A percentile compares a stretch with the other conserved stretches of the same genome.
These are phyloP conservation scores for Drosophila subobscura DNA, from an alignment of 1,140 invertebrate species.

Conservation along the genomic window DNA sequence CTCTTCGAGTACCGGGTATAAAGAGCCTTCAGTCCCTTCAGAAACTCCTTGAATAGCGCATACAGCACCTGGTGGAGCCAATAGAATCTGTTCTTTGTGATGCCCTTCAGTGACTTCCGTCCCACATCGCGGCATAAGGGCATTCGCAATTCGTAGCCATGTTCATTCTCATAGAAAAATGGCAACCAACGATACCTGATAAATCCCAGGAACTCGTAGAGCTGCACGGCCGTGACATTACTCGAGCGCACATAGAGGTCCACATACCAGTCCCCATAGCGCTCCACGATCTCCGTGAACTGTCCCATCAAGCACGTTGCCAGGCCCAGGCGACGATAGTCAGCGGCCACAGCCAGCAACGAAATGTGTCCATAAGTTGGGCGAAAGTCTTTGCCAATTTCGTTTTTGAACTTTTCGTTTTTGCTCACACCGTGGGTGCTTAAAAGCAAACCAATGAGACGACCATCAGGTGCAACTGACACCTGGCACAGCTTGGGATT, in stretches of 20 bases:
- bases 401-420: not conserved
- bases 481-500: conserved; percentile 33
- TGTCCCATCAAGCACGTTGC: conserved; percentile 24
- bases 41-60: conserved; percentile 1
- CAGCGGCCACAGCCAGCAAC: conserved; percentile 29
- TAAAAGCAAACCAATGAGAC: conserved; percentile 37
- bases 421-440: not conserved
- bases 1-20: no score
- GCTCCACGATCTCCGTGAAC: conserved; percentile 15
- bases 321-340: conserved; percentile 47
- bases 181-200: conserved; percentile 29
- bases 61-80: conserved; percentile 6
- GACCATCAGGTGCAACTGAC: conserved; percentile 25
- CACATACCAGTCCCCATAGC: conserved; percentile 23
- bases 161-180: conserved; percentile 36
- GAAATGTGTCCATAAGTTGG: conserved; percentile 47
- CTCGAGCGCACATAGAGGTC: conserved; percentile 43
- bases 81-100: not conserved
- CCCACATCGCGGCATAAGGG: conserved; percentile 38
- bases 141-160: conserved; percentile 57
- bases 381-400: not conserved
- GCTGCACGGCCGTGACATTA: conserved; percentile 31
- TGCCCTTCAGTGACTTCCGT: conserved; percentile 9
- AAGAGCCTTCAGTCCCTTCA: not conserved
- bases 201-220: conserved; percentile 48